These are phyloP conservation scores for Eurystomus gularis DNA, from an alignment of 2,113 vertebrate genomes.

Conservation along the genomic window DNA sequence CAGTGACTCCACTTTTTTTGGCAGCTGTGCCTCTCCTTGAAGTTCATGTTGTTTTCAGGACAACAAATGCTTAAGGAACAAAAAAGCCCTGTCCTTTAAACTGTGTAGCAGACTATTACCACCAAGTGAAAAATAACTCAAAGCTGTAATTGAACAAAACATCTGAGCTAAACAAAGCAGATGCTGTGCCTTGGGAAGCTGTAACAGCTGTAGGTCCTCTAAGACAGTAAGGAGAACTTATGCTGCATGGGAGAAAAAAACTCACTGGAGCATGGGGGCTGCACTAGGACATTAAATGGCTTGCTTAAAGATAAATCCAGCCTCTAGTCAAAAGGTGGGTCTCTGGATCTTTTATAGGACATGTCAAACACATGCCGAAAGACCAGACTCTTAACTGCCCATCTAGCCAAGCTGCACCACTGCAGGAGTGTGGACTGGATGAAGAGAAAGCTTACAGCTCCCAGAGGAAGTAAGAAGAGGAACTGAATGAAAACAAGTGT, in stretches of 20 bases:
- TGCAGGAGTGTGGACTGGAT: neutral
- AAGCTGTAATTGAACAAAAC: neutral
- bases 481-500: neutral
- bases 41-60: neutral
- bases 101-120: neutral
- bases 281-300: neutral
- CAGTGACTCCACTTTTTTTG: neutral
- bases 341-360: neutral
- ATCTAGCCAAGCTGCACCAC: neutral
- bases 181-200: neutral
- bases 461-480: neutral
- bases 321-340: neutral
- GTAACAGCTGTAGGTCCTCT: neutral
- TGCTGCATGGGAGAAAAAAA: neutral
- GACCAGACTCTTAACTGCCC: neutral
- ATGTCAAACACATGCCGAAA: neutral
- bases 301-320: neutral
- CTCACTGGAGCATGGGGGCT: neutral
- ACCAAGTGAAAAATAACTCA: neutral
- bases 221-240: neutral
- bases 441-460: neutral
- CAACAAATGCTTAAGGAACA: neutral
- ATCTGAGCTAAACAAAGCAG: neutral
- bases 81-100: neutral
- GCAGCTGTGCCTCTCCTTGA: neutral